Evolutionary conservation across 2,888 invertebrate genomes (phyloP), one percentile per base, ranked within the genome.

Genomic region (Pollenia amentaria): DNA sequence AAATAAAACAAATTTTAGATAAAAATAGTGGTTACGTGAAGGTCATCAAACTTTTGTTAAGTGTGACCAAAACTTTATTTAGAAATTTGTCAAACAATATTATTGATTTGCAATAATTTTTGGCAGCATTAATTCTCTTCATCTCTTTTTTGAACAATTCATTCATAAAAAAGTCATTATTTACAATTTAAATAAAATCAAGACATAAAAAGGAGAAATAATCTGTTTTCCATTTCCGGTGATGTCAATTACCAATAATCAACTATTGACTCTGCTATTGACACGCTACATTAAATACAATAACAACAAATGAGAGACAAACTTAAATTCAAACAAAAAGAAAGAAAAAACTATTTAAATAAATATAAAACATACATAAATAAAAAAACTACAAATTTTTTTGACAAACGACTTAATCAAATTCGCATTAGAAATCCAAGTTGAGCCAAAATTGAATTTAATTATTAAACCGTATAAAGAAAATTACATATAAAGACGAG

Each of bases 351-450:
- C n/a, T 62, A 53, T 38, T 4, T 48, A 60, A 57, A 10, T 11
- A 16, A 57, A 62, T 75, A 18, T 72, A 65, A 75, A 75, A 86
- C 16, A 72, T 64, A 73, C 77, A 29, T 48, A 48, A 73, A 69
- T 21, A 75, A 46, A 73, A 69, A 29, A 75, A 46, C 48, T 51
- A 72, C 48, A 84, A 48, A 57, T 51, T 67, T 48, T 72, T 57
- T 78, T 42, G 60, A 82, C 62, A 88, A 88, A 89, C 88, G 88
- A 88, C 89, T 88, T 88, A 89, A 89, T 89, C 84, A 88, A 88
- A 87, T 87, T 87, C 87, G 70, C 87, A 88, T 89, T 88, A 89
- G 40, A 57, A 72, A 72, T 9, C 78, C 57, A 60, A 67, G 73
- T 60, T 72, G 12, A 64, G 42, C 42, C 55, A 57, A 77, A 77